Percentiles rank a stretch among this genome's conserved stretches.
Conservation (phyloP, 2,797 vertebrate genomes). For the Muraenolepis orangiensis region DNA sequence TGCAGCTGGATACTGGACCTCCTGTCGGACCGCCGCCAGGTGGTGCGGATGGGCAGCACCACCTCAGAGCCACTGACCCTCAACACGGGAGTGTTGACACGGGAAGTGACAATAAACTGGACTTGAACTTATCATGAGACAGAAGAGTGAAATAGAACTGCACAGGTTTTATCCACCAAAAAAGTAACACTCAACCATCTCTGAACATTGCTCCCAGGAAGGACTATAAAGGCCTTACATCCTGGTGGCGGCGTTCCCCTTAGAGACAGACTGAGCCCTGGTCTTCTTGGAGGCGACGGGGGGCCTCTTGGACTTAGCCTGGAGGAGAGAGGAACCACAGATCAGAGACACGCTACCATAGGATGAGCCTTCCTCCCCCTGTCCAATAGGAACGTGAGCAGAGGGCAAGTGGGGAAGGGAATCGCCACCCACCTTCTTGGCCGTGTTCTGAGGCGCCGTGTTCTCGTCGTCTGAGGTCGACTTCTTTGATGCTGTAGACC, state of each 20-base stretch:
- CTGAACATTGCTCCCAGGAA: too few species aligned
- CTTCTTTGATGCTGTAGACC: constrained; percentile 53
- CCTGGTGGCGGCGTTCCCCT: constrained; percentile 46
- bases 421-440: constrained; percentile 57
- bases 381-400: neutral
- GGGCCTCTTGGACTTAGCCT: constrained; percentile 59
- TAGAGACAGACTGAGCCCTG: constrained; percentile 58
- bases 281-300: constrained; percentile 67
- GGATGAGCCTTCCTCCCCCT: too few species aligned
- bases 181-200: too few species aligned
- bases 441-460: constrained; percentile 17
- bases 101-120: too few species aligned
- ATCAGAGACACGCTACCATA: neutral
- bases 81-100: too few species aligned
- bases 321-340: constrained; percentile 40
- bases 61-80: too few species aligned
- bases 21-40: too few species aligned
- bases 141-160: too few species aligned
- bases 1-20: too few species aligned
- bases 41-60: too few species aligned
- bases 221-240: constrained; percentile 41
- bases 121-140: too few species aligned
- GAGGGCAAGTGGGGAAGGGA: neutral
- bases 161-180: too few species aligned
- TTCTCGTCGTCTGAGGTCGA: constrained; percentile 61